A percentile compares a stretch with the other conserved stretches of the same genome.
Conservation (phyloP, 2,888 invertebrate genomes). For the Drosophila paracracens region DNA sequence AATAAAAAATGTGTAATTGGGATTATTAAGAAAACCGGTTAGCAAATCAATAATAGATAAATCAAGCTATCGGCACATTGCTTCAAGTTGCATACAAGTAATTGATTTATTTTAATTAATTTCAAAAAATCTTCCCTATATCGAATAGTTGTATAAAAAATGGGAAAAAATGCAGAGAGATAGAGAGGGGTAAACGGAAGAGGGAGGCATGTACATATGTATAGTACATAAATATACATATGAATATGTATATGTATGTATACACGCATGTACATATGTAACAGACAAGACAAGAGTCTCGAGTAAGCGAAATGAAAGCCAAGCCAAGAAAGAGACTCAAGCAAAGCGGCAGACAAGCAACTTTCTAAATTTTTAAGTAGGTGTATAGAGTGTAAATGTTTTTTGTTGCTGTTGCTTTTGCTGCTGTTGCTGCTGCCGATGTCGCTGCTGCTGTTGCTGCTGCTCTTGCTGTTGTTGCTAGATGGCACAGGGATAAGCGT, state of each 20-base stretch:
- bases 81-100: conserved; percentile 17
- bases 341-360: conserved; percentile 66
- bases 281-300: conserved; percentile 36
- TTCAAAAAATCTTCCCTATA: background rate
- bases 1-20: conserved; percentile 35
- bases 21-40: conserved; percentile 60
- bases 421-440: conserved; percentile 9
- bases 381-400: conserved; percentile 64
- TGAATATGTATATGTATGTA: conserved; percentile 4
- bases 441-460: conserved; percentile 2
- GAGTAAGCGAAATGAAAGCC: conserved; percentile 63
- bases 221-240: conserved; percentile 2
- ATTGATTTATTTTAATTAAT: conserved; percentile 3
- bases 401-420: conserved; percentile 23
- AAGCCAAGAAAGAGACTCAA: conserved; percentile 54
- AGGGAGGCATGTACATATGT: conserved; percentile 33
- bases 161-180: conserved; percentile 55
- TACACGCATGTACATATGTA: conserved; percentile 5
- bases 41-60: conserved; percentile 45
- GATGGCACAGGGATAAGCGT: conserved; percentile 63
- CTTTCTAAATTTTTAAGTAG: conserved; percentile 82
- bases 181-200: conserved; percentile 31
- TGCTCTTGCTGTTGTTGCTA: conserved; percentile 15
- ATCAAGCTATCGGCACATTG: conserved; percentile 15
- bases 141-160: conserved; percentile 11